A percentile compares a stretch with the other conserved stretches of the same genome.
These are phyloP conservation scores for Sebastes cheni DNA, from an alignment of 2,797 vertebrate species.

Conservation along the genomic window DNA sequence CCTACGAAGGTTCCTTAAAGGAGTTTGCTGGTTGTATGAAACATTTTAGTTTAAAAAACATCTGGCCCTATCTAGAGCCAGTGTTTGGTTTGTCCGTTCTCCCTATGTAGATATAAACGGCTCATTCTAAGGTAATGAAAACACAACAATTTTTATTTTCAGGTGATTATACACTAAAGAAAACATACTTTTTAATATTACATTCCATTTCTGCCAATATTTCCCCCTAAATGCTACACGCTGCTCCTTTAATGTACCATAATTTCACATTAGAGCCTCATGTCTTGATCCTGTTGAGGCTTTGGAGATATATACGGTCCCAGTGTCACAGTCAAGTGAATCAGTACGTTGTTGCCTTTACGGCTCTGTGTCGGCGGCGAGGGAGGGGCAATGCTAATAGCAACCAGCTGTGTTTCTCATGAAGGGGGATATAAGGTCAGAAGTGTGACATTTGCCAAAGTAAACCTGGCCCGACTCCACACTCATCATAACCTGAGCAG, in stretches of 20 bases:
- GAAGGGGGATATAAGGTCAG: slow-evolving; percentile 69
- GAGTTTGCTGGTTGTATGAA: too few species aligned
- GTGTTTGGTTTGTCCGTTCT: background rate
- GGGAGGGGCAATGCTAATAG: slow-evolving; percentile 64
- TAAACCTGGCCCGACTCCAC: slow-evolving; percentile 73
- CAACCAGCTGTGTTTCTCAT: slow-evolving; percentile 70
- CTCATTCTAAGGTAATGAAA: background rate
- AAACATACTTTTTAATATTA: background rate
- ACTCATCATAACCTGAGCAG: slow-evolving; percentile 64
- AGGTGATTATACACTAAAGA: background rate
- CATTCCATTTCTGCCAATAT: too few species aligned
- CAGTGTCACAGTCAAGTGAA: slow-evolving; percentile 36
- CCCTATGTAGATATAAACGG: background rate
- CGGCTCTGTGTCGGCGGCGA: slow-evolving; percentile 25
- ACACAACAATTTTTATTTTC: background rate
- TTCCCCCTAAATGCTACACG: background rate
- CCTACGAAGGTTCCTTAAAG: too few species aligned
- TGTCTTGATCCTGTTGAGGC: slow-evolving; percentile 14
- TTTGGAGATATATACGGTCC: slow-evolving; percentile 18
- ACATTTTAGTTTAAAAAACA: too few species aligned
- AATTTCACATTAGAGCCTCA: background rate
- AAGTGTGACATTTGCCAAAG: slow-evolving; percentile 71
- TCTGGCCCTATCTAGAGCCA: background rate
- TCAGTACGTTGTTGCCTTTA: slow-evolving; percentile 39
- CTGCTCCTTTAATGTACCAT: background rate